Percentiles rank a stretch among this genome's conserved stretches.
phyloP scores from a whole-genome alignment of 2,888 invertebrate species.

The Drosophila mercatorum region DNA sequence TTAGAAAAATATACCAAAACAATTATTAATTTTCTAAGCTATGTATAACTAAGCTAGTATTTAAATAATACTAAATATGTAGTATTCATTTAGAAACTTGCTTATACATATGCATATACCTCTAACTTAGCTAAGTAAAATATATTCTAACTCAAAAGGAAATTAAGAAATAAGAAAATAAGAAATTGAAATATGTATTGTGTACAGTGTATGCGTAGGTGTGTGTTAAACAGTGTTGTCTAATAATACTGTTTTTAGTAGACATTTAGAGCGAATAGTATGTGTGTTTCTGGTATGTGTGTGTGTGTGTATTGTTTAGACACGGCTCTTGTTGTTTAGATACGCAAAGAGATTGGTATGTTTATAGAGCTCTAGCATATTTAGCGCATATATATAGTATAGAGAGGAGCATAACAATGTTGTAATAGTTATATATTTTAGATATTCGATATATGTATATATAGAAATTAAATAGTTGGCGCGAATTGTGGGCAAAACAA shows the following conservation, averaged over 20 bases:
- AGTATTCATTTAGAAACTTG: background rate
- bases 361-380: slow-evolving; percentile 46
- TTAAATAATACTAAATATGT: slow-evolving; percentile 18
- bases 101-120: background rate
- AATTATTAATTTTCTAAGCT: slow-evolving; percentile 2
- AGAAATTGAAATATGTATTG: slow-evolving; percentile 17
- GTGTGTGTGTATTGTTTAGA: slow-evolving; percentile 14
- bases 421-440: slow-evolving; percentile 29
- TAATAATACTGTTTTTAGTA: slow-evolving; percentile 35
- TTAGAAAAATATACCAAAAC: background rate
- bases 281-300: slow-evolving; percentile 16
- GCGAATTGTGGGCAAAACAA: slow-evolving; percentile 65
- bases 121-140: slow-evolving; percentile 27
- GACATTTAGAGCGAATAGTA: slow-evolving; percentile 31
- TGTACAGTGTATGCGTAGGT: slow-evolving; percentile 9
- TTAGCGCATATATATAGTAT: slow-evolving; percentile 47
- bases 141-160: slow-evolving; percentile 5
- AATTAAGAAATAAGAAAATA: slow-evolving; percentile 6
- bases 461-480: slow-evolving; percentile 39
- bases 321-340: slow-evolving; percentile 30
- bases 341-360: slow-evolving; percentile 21
- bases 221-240: slow-evolving; percentile 26
- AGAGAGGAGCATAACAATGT: slow-evolving; percentile 50
- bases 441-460: slow-evolving; percentile 18
- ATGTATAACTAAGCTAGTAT: slow-evolving; percentile 11